Base-by-base conservation (phyloP, 2,888 invertebrate species). In the Heliconius charithonia region DNA sequence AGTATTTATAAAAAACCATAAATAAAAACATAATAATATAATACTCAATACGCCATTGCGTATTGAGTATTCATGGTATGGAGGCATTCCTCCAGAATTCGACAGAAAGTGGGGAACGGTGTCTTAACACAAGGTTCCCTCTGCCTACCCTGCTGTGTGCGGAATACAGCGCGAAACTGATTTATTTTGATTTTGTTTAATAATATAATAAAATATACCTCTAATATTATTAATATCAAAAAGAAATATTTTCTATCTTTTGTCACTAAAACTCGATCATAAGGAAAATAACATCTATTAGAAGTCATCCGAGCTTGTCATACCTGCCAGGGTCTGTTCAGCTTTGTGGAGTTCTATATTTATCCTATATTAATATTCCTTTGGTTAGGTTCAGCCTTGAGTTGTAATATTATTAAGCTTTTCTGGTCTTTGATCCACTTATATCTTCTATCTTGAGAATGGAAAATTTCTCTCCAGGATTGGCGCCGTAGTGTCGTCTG, bases 281-380 rank as follows among this genome's bases (percentile, higher is more conserved):
- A 59, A 59, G 72, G 56, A 72, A 72, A 72, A 72, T 72, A 72
- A 72, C 72, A 72, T 59, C 56, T 37, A 32, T 72, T 72, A 72
- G 59, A 37, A 72, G 72, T 37, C 72, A 59, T 72, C 72, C 59
- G 9, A 32, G 37, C 59, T 56, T 59, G 56, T 72, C 72, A 25
- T 37, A 72, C 72, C 29, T 59, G 72, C 72, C 59, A 72, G n/a
- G 32, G 59, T 37, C 59, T 72, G 59, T 56, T 59, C 10, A 29
- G 32, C 59, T 37, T 56, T 32, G 22, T 19, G 6, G 9, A 29
- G 32, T 56, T 56, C 32, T 56, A 56, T 72, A 56, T 59, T 37
- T 72, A 32, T 72, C 56, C n/a, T 72, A 59, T 71, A 62, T 62
- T 25, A 13, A 13, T 25, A 13, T 25, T 72, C 72, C 56, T 72